Evolutionary conservation across 2,797 vertebrate species (phyloP).

Genomic region (Sebastolobus alascanus): DNA sequence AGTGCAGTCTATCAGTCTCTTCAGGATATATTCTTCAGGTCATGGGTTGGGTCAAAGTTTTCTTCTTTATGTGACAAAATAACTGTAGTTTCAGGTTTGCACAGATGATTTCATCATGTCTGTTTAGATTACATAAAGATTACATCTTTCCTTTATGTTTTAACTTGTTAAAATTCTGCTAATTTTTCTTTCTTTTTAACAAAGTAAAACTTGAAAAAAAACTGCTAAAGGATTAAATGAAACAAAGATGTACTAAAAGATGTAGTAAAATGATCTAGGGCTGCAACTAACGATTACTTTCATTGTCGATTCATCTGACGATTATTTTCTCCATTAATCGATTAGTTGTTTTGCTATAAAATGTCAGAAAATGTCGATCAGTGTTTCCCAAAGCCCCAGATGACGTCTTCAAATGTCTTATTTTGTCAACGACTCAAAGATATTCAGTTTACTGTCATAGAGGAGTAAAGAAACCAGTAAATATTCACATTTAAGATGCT

Average conservation of each 20-base stretch:
- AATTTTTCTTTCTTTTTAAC: no score
- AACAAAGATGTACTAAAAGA: background rate
- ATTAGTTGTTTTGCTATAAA: no score
- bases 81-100: background rate
- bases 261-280: background rate
- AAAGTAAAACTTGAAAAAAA: background rate
- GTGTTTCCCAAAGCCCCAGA: no score
- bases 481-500: no score
- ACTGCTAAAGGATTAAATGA: background rate
- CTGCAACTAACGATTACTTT: no score
- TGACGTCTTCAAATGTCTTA: no score
- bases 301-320: no score
- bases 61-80: slow-evolving; percentile 6
- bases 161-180: background rate
- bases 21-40: slow-evolving; percentile 43
- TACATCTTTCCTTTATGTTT: background rate
- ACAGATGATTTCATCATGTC: background rate
- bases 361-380: no score
- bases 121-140: slow-evolving; percentile 5
- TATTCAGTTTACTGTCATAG: no score
- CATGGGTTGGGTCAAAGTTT: slow-evolving; percentile 37
- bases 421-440: no score
- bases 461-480: no score
- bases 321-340: no score
- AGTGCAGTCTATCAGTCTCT: slow-evolving; percentile 22